Base-by-base conservation (phyloP, 2,113 vertebrate species). In the Clinocottus analis region DNA sequence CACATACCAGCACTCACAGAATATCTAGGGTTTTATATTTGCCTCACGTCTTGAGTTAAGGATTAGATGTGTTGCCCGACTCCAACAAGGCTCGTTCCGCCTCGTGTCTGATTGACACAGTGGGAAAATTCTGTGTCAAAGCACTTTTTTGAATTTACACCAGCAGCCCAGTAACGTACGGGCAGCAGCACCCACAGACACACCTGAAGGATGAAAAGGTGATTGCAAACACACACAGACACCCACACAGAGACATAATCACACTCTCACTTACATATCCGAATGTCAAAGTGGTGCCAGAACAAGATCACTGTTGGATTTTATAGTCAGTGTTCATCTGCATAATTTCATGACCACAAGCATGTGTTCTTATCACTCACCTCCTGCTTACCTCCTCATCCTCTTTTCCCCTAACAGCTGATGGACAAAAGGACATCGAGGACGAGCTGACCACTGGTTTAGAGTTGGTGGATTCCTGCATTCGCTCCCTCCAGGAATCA, bases 391-490 rank as follows among this genome's bases (percentile, higher is more conserved):
- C 12, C 33, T 21, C 41, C 45, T 49, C 19, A 8, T 66, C 43
- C 8, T 74, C 63, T 78, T 67, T 77, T 78, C 12, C 41, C 51
- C 67, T 33, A 6, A 55, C 76, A 86, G 79, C 94, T 93, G 98
- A 99, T 91, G 97, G 97, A 91, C 98, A 98, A 85, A 98, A 99
- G 91, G 97, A 98, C 81, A 99, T 99, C n/a, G 98, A 99, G 91
- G 98, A 99, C 82, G 98, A 99, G 77, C 92, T 99, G 79, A 98
- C 97, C 67, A 99, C 97, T 58, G 98, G 98, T 63, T 93, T 99
- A 73, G 98, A 99, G 94, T 90, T 99, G 90, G 98, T 99, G 87
- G 98, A 99, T 90, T 99, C 98, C 58, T 99, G 98, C 88, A 98
- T 99, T 89, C 95, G 98, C 60, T 99, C 98, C 0, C 94, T 99